A percentile compares a stretch with the other conserved stretches of the same genome.
These are phyloP conservation scores for Myocastor coypus DNA, from an alignment of 2,113 vertebrate genomes.

Conservation along the genomic window DNA sequence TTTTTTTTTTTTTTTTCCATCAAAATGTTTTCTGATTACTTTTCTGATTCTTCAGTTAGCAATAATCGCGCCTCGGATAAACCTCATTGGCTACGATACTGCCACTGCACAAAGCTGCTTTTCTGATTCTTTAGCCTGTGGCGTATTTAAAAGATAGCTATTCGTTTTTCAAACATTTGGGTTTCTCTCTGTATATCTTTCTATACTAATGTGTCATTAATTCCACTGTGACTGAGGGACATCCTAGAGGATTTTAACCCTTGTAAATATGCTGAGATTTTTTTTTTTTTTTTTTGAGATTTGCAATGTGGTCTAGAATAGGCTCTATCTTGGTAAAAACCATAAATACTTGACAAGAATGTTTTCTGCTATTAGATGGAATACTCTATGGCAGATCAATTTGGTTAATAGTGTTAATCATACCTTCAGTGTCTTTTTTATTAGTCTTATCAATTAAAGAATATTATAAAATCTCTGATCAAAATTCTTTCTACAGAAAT, in stretches of 20 bases:
- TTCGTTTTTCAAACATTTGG: slow-evolving; percentile 48
- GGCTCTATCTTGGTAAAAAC: background rate
- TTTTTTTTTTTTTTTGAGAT: background rate
- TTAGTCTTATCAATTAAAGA: slow-evolving; percentile 2
- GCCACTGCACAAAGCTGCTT: too few species aligned
- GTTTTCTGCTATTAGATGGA: background rate
- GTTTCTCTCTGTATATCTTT: background rate
- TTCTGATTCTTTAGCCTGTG: slow-evolving; percentile 3
- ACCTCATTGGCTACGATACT: too few species aligned
- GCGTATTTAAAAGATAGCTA: slow-evolving; percentile 30
- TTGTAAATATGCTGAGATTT: background rate
- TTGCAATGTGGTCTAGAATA: background rate
- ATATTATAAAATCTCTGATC: background rate
- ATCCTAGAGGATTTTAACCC: slow-evolving; percentile 2
- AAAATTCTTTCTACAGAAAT: background rate
- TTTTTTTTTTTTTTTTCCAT: too few species aligned
- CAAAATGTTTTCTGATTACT: slow-evolving; percentile 33
- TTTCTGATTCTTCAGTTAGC: too few species aligned
- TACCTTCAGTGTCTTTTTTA: background rate
- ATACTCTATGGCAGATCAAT: background rate
- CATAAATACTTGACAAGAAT: background rate
- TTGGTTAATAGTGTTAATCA: background rate
- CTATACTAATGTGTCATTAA: slow-evolving; percentile 17
- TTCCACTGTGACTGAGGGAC: background rate
- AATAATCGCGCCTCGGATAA: too few species aligned